Base-by-base conservation (phyloP, 2,113 vertebrate species). In the Morone saxatilis region DNA sequence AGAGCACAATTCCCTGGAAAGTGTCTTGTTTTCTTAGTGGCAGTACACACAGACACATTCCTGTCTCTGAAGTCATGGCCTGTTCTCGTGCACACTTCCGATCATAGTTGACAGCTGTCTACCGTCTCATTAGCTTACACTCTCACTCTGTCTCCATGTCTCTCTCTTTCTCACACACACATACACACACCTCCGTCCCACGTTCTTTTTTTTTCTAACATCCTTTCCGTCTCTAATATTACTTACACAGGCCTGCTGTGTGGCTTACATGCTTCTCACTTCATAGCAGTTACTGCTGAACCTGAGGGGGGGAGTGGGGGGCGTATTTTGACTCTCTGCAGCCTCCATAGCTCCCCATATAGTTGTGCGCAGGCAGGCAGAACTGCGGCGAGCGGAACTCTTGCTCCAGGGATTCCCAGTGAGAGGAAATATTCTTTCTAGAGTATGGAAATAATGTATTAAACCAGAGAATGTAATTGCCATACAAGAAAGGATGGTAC, bases 71-170 rank as follows among this genome's bases (percentile, higher is more conserved):
- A 81, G 75, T 36, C 81, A 68, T 7, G 65, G 38, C 73, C 65
- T 56, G 54, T 72, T 81, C 71, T 79, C n/a, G 2, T 71, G 53
- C 68, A 78, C 67, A 70, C 67, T 81, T 87, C 68, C n/a, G 43
- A 82, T 72, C 51, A 17, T 57, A 76, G 63, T 85, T 91, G 79
- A 88, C 91, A 94, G 91, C 88, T 91, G 92, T 80, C 82, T 76
- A 66, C 70, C 68, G 81, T 68, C 70, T 87, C 78, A 89, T 92
- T 90, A 92, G 25, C 89, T 77, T 47, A 1, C 31, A 20, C 68
- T 76, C 25, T 40, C 1, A 59, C 68, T 71, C 63, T 69, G 80
- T 57, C 25, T 25, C 25, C 25, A 25, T 25, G 25, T 25, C 77
- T 31, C 40, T 7, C 40, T 43, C 62, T 25, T 47, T 3, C 48